phyloP scores from a whole-genome alignment of 2,888 invertebrate genomes.

The Melinaea menophilus region DNA sequence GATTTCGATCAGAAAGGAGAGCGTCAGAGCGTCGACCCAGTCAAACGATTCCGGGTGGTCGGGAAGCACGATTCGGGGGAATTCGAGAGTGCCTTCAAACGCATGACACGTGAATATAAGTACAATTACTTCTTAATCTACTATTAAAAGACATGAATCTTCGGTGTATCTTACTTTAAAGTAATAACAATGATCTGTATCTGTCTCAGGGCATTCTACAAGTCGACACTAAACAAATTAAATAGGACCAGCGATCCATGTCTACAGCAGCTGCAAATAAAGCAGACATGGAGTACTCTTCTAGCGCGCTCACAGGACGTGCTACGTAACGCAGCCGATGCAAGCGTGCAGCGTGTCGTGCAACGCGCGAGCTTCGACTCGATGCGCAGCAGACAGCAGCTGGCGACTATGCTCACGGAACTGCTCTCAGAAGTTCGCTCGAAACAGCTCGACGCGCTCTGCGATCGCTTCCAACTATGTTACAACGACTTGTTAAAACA shows the following conservation, averaged over 20 bases:
- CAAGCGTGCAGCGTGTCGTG: conserved; percentile 36
- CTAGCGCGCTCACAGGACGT: conserved; percentile 34
- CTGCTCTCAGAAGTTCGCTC: conserved; percentile 36
- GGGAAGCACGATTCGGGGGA: conserved; percentile 34
- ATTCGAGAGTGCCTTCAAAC: conserved; percentile 44
- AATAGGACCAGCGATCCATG: conserved; percentile 35
- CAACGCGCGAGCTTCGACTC: conserved; percentile 13
- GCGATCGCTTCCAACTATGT: conserved; percentile 44
- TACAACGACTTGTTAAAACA: conserved; percentile 37
- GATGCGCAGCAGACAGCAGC: conserved; percentile 19
- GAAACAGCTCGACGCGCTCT: conserved; percentile 40
- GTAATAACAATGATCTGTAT: too few relatives aligned
- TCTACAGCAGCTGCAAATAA: conserved; percentile 37
- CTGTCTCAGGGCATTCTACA: conserved; percentile 36
- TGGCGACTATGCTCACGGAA: conserved; percentile 31
- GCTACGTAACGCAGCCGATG: neutral
- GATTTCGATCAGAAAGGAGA: conserved; percentile 26
- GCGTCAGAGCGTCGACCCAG: conserved; percentile 32
- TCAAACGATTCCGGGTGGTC: conserved; percentile 41
- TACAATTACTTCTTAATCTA: conserved; percentile 12
- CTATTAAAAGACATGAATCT: neutral
- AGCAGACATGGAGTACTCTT: conserved; percentile 41
- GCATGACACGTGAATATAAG: conserved; percentile 46
- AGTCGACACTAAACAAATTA: conserved; percentile 19
- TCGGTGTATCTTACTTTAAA: neutral